Conservation (phyloP, 2,113 vertebrate genomes). For the Anser cygnoides region DNA sequence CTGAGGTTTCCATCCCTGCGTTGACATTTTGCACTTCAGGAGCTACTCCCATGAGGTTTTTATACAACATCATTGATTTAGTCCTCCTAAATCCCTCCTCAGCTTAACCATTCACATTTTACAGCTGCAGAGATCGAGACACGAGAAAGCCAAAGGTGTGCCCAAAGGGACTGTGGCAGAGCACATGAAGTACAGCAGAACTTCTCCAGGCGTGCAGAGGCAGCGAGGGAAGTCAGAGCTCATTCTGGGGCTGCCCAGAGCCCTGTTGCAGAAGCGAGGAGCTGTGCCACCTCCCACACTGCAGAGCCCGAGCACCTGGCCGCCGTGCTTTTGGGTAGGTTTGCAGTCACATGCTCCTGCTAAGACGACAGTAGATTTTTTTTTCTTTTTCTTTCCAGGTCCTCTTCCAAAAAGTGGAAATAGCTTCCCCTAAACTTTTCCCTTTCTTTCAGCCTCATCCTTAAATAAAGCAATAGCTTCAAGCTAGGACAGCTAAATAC, state of each 20-base stretch:
- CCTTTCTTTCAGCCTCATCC: not conserved
- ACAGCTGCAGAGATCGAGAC: fast-evolving
- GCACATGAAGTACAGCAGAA: too few relatives aligned
- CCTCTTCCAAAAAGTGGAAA: not conserved
- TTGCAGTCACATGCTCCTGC: too few relatives aligned
- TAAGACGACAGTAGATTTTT: not conserved
- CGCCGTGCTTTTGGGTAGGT: fast-evolving
- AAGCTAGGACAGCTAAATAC: not conserved
- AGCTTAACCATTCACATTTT: not conserved
- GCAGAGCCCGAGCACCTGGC: fast-evolving
- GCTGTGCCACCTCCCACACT: not conserved
- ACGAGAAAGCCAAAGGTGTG: not conserved
- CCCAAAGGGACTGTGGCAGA: not conserved
- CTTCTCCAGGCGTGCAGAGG: not conserved
- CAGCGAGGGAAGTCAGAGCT: not conserved
- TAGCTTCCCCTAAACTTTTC: not conserved
- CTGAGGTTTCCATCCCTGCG: fast-evolving
- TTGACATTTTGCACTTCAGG: fast-evolving
- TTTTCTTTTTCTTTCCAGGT: not conserved
- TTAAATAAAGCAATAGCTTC: not conserved
- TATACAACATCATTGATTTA: fast-evolving
- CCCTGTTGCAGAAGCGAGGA: not conserved
- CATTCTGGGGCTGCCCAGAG: not conserved
- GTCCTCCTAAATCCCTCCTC: not conserved
- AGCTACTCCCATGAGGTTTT: not conserved